Percentiles rank a stretch among this genome's conserved stretches.
These are phyloP conservation scores for Halcyon badia DNA, from an alignment of 2,797 vertebrate genomes.

Conservation along the genomic window DNA sequence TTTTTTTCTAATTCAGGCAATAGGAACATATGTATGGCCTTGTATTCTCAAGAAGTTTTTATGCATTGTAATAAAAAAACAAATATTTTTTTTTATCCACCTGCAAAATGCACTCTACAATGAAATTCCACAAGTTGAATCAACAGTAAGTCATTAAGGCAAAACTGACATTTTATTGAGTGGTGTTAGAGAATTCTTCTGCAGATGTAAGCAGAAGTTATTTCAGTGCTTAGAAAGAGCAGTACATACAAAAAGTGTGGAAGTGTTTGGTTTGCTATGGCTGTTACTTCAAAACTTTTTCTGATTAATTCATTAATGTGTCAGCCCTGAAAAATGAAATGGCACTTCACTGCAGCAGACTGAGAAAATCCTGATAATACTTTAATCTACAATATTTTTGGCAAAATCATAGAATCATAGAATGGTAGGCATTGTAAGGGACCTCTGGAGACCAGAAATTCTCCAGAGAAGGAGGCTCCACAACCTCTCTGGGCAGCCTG, in stretches of 20 bases:
- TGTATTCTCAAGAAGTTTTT: neutral
- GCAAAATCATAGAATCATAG: neutral
- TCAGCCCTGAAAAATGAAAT: slow-evolving; percentile 17
- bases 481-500: too few species aligned
- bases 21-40: neutral
- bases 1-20: neutral
- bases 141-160: neutral
- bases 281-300: neutral
- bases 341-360: neutral
- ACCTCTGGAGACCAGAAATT: too few species aligned
- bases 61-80: neutral
- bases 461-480: too few species aligned
- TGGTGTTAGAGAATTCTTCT: neutral
- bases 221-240: neutral
- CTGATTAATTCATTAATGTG: slow-evolving; percentile 29
- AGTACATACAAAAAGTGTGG: neutral
- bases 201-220: neutral
- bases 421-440: too few species aligned
- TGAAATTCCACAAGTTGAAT: neutral
- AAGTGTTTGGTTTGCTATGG: neutral
- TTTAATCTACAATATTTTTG: slow-evolving; percentile 35
- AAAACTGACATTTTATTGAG: neutral
- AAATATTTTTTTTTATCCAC: neutral
- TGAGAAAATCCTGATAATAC: slow-evolving; percentile 10
- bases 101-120: neutral